These are phyloP conservation scores for Cosmia pyralina DNA, from an alignment of 2,888 invertebrate species.

Conservation along the genomic window DNA sequence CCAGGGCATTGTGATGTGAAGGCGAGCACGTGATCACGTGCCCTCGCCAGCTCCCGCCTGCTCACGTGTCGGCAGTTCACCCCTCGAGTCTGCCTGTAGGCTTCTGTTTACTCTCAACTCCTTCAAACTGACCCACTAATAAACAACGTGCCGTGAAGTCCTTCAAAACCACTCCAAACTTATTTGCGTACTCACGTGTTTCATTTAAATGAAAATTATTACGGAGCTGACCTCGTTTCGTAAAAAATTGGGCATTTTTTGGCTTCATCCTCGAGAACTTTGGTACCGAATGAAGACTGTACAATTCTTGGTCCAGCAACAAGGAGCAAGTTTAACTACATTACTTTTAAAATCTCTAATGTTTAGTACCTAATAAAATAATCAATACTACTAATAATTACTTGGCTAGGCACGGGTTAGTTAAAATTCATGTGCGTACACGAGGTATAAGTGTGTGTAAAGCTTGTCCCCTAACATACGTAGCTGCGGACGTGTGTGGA, in stretches of 20 bases:
- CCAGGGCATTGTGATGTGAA: constrained; percentile 56
- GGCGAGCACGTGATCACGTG: constrained; percentile 63
- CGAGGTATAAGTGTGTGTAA: constrained; percentile 40
- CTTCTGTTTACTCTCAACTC: constrained; percentile 81
- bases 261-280: constrained; percentile 72
- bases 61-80: constrained; percentile 70
- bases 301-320: constrained; percentile 57
- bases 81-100: constrained; percentile 63
- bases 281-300: constrained; percentile 64
- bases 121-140: constrained; percentile 73
- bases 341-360: constrained; percentile 38
- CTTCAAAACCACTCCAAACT: constrained; percentile 80
- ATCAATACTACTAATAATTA: constrained; percentile 33
- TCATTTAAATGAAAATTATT: constrained; percentile 75
- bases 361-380: constrained; percentile 24
- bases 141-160: constrained; percentile 82
- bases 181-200: constrained; percentile 81
- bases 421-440: constrained; percentile 51
- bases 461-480: constrained; percentile 44
- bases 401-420: constrained; percentile 21
- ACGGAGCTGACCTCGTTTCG: constrained; percentile 68
- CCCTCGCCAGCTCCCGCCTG: constrained; percentile 52
- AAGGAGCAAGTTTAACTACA: constrained; percentile 47
- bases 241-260: constrained; percentile 67
- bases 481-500: constrained; percentile 58